Evolutionary conservation across 2,113 vertebrate genomes (phyloP).

Genomic region (Hiodon alosoides): DNA sequence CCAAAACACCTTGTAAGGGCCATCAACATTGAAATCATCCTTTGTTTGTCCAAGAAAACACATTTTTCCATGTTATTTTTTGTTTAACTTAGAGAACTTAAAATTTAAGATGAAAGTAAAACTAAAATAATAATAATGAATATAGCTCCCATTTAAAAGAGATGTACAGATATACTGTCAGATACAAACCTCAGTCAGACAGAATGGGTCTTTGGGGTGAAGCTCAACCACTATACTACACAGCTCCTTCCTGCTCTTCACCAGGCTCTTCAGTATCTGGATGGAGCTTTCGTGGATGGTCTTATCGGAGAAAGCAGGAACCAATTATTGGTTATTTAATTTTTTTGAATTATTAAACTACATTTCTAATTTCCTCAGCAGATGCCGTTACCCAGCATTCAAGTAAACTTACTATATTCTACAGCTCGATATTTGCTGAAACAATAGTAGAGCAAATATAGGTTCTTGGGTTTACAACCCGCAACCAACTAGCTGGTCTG

Average conservation of each 20-base stretch:
- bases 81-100: no score
- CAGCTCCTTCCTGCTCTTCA: constrained; percentile 82
- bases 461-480: no score
- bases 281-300: constrained; percentile 72
- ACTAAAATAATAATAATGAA: background rate
- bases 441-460: no score
- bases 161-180: background rate
- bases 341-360: background rate
- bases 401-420: no score
- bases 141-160: background rate
- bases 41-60: no score
- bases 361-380: background rate
- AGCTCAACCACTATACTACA: constrained; percentile 73
- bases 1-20: no score
- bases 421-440: no score
- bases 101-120: background rate
- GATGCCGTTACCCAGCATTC: no score
- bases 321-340: background rate
- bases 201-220: constrained; percentile 54
- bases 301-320: constrained; percentile 50
- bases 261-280: constrained; percentile 72
- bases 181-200: constrained; percentile 75
- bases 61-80: no score
- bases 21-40: no score
- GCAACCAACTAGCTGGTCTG: no score